These are phyloP conservation scores for Amphipyra tragopoginis DNA, from an alignment of 2,888 invertebrate genomes.

Conservation along the genomic window DNA sequence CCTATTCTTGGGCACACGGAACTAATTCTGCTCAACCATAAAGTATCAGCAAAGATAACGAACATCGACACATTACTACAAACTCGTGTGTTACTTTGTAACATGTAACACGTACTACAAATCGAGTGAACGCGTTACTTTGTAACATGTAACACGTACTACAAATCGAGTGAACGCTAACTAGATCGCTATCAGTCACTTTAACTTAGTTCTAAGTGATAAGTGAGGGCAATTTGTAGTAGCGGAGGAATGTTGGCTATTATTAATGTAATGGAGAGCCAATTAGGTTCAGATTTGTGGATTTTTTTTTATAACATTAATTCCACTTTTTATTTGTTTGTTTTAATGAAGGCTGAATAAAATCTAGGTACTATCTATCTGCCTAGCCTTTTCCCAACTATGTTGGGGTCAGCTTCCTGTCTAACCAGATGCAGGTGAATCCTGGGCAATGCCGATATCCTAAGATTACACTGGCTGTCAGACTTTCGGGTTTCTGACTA, in stretches of 20 bases:
- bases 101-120: conserved; percentile 69
- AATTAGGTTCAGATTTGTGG: background rate
- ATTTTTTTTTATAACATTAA: too few relatives aligned
- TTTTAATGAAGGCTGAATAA: too few relatives aligned
- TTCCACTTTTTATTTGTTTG: too few relatives aligned
- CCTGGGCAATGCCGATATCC: too few relatives aligned
- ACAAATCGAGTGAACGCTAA: conserved; percentile 75
- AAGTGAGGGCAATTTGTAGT: conserved; percentile 6
- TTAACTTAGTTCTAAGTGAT: conserved; percentile 14
- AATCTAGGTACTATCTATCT: too few relatives aligned
- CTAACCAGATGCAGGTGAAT: too few relatives aligned
- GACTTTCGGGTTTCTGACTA: too few relatives aligned
- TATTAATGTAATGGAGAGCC: background rate
- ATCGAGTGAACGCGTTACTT: conserved; percentile 68
- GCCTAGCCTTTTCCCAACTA: too few relatives aligned
- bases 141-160: conserved; percentile 51
- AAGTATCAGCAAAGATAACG: background rate
- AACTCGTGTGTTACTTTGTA: conserved; percentile 27
- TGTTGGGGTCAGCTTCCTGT: too few relatives aligned
- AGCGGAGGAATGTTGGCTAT: background rate
- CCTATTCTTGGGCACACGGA: too few relatives aligned
- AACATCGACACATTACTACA: conserved; percentile 6
- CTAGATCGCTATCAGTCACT: conserved; percentile 66
- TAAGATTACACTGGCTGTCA: too few relatives aligned
- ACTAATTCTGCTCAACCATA: background rate